Conservation (phyloP, 1,140 invertebrate genomes). For the Latrodectus geometricus region DNA sequence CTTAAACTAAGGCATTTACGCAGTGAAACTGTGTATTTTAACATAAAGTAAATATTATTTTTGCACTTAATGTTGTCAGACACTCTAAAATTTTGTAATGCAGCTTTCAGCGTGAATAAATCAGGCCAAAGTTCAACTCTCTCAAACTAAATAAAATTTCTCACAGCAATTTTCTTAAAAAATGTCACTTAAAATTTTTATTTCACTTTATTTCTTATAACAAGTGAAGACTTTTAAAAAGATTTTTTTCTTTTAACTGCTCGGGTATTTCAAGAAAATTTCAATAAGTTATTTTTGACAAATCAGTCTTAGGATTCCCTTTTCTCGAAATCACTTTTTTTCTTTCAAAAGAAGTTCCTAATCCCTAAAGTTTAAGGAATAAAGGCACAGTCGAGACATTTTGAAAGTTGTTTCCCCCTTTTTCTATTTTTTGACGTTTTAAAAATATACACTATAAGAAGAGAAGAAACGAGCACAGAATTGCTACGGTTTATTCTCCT, state of each 20-base stretch:
- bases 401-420: neutral
- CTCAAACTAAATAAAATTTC: no score
- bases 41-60: no score
- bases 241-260: neutral
- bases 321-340: neutral
- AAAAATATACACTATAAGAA: neutral
- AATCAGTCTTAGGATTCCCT: neutral
- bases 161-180: no score
- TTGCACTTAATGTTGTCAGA: no score
- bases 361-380: slow-evolving; percentile 12
- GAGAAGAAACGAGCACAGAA: slow-evolving; percentile 1
- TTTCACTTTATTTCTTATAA: neutral
- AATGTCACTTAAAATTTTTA: neutral
- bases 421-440: slow-evolving; percentile 1
- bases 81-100: no score
- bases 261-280: neutral
- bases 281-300: slow-evolving; percentile 2
- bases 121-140: no score
- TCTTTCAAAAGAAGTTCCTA: slow-evolving; percentile 4
- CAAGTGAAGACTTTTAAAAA: neutral
- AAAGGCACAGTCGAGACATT: slow-evolving; percentile 11
- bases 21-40: no score
- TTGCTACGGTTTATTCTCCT: slow-evolving; percentile 17
- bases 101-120: no score
- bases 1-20: no score